phyloP scores from a whole-genome alignment of 2,113 vertebrate species.

The Erinaceus europaeus region DNA sequence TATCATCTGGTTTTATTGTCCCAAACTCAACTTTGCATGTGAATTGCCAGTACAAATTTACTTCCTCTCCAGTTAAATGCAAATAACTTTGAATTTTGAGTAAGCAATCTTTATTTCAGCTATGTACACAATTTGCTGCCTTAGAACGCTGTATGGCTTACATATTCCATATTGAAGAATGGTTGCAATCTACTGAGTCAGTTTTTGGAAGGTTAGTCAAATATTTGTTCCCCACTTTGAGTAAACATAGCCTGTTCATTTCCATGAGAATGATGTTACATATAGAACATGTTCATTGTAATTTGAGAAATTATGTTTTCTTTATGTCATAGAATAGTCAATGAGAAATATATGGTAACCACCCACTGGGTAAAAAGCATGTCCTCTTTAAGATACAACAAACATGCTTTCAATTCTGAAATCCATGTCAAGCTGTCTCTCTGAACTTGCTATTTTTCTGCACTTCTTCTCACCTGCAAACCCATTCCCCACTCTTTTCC shows the following conservation, averaged over 20 bases:
- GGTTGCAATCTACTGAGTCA: background rate
- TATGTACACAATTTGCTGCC: background rate
- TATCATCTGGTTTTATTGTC: background rate
- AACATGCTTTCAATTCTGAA: background rate
- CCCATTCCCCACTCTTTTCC: background rate
- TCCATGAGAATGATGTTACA: background rate
- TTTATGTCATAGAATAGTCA: background rate
- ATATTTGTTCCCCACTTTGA: constrained; percentile 29
- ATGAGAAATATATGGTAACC: background rate
- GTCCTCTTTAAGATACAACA: background rate
- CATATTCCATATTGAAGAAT: background rate
- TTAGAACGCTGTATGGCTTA: background rate
- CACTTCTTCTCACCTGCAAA: background rate
- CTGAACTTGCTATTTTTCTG: background rate
- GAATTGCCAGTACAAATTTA: background rate
- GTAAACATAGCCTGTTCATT: background rate
- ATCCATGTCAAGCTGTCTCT: background rate
- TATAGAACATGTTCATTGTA: background rate
- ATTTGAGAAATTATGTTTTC: background rate
- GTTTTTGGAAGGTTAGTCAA: background rate
- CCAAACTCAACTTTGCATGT: background rate
- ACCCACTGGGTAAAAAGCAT: background rate
- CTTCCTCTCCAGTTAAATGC: constrained; percentile 30
- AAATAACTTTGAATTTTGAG: background rate
- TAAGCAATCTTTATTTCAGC: background rate